Evolutionary conservation across 2,888 invertebrate genomes (phyloP), one percentile per base, ranked within the genome.

Genomic region (Trichacis sp.): DNA sequence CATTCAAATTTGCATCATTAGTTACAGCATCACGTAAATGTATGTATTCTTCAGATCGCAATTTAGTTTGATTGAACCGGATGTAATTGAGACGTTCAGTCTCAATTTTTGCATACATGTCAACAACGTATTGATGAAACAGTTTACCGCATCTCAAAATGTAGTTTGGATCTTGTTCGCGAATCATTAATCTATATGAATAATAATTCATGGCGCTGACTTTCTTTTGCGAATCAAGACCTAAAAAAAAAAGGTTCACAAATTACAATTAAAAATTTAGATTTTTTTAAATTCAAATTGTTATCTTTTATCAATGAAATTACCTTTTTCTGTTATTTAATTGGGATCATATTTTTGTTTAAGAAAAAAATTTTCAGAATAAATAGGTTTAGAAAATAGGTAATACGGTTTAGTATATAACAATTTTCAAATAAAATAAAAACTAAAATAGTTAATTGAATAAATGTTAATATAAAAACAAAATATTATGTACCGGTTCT

Each of bases 81-180:
- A 84, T 69, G 66, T 58, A 84, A 48, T 40, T 36, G 19, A 83
- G 56, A 36, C 80, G 74, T 73, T 83, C 81, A 3, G 70, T 76
- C 64, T 84, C 82, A 11, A 84, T 76, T 75, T 84, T 83, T 0
- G 68, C 81, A 62, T 82, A 84, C 80, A 80, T 80, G 63, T 84
- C 79, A 33, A 84, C 82, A n/a, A 72, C 55, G 63, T 68, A 83
- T 60, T 84, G 82, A 45, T 80, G 73, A 55, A 76, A 78, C 5
- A 84, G 53, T 15, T 61, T 52, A 8, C 78, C 71, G 67, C 46
- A 81, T 45, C 58, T 40, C 42, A 78, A 49, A 15, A 84, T 68
- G 56, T 73, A 50, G 57, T 80, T 79, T 11, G 70, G 58, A 36
- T 56, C 61, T 40, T 60, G 58, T 52, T 64, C 40, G 14, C 78